Conservation (phyloP, 1,140 invertebrate genomes). For the Aricia agestis region DNA sequence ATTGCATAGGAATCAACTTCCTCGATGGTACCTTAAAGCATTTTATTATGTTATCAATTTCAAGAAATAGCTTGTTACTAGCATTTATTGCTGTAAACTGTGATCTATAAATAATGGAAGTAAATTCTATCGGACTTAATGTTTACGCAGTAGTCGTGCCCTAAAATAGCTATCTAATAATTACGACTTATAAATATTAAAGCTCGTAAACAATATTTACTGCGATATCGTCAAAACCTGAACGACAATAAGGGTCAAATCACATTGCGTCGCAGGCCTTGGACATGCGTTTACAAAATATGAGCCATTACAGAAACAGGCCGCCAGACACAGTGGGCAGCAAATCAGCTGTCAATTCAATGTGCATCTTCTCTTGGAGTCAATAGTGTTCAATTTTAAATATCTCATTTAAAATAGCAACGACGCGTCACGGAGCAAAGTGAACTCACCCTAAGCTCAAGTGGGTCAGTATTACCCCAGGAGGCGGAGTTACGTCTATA, state of each 20-base stretch:
- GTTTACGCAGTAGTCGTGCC: not conserved
- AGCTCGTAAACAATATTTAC: slow-evolving; percentile 1
- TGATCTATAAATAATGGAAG: not conserved
- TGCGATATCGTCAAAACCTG: slow-evolving; percentile 10
- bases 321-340: too few relatives aligned
- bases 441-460: slow-evolving; percentile 30
- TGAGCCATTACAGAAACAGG: too few relatives aligned
- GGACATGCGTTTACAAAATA: too few relatives aligned
- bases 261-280: too few relatives aligned
- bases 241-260: not conserved
- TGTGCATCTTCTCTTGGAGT: not conserved
- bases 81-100: not conserved
- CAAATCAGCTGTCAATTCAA: too few relatives aligned
- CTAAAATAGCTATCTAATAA: not conserved
- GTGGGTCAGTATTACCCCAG: slow-evolving; percentile 51
- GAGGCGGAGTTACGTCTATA: slow-evolving; percentile 35
- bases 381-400: not conserved
- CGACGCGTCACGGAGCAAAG: too few relatives aligned
- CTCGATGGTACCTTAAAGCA: not conserved
- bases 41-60: not conserved
- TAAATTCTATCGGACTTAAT: not conserved
- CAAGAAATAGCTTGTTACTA: not conserved
- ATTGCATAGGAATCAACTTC: too few relatives aligned
- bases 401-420: too few relatives aligned
- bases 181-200: not conserved